These are phyloP conservation scores for Malacoraja senta DNA, from an alignment of 2,797 vertebrate genomes.

Conservation along the genomic window DNA sequence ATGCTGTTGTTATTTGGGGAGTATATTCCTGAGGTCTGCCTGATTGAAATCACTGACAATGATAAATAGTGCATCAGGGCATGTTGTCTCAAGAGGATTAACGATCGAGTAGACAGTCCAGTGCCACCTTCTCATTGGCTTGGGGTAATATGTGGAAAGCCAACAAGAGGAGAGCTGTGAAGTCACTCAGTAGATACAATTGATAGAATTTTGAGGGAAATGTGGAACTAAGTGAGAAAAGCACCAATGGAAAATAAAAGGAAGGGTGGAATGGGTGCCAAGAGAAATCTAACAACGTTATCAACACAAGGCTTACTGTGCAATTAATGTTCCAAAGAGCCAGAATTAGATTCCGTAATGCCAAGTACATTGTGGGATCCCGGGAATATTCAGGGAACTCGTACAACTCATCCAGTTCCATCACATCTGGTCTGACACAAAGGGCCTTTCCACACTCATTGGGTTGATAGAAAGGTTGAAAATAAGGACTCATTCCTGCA, in stretches of 20 bases:
- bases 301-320: slow-evolving; percentile 63
- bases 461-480: slow-evolving; percentile 96
- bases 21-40: too few relatives aligned
- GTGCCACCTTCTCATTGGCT: too few relatives aligned
- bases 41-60: too few relatives aligned
- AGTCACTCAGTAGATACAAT: too few relatives aligned
- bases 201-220: background rate
- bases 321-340: slow-evolving; percentile 86
- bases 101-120: too few relatives aligned
- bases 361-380: slow-evolving; percentile 95
- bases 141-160: too few relatives aligned
- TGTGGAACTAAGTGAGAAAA: background rate
- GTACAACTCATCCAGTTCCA: slow-evolving; percentile 96
- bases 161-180: too few relatives aligned
- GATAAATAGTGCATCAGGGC: too few relatives aligned
- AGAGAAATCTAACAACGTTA: background rate
- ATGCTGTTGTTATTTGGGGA: too few relatives aligned
- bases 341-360: slow-evolving; percentile 84
- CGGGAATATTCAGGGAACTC: slow-evolving; percentile 96
- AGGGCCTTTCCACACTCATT: slow-evolving; percentile 95
- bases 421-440: slow-evolving; percentile 93
- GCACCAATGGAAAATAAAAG: too few relatives aligned
- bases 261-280: too few relatives aligned
- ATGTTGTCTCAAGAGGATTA: too few relatives aligned
- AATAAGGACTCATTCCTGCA: slow-evolving; percentile 83